Base-by-base conservation (phyloP, 2,797 vertebrate species). In the Bovichtus variegatus region DNA sequence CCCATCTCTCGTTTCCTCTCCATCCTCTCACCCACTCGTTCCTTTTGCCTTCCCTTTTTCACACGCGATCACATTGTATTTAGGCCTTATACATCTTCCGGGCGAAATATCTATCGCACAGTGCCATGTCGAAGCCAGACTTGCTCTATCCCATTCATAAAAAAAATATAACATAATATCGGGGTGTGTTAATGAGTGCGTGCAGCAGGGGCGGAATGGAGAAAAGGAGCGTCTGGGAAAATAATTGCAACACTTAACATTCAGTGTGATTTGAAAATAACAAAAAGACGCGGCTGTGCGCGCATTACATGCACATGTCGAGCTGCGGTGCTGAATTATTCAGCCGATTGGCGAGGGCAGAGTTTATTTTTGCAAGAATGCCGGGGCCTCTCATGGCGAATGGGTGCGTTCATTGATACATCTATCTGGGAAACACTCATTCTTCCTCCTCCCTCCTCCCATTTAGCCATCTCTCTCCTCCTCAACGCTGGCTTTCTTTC, bases 81-180 rank as follows among this genome's bases (percentile, higher is more conserved):
- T 67, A 70, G 82, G 85, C 87, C 87, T 53, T 7, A 38, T 62
- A 50, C 9, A 23, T 50, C 60, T 46, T 59, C 78, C 63, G 82
- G 68, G 68, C 3, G 51, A 84, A 69, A 83, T 44, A 31, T 47
- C 21, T 43, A 72, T 70, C 59, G 72, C 69, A 58, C 71, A 25
- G 81, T 21, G 85, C 84, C 75, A 51, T 81, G 87, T 89, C 87
- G 85, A 90, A 87, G 87, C 89, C 82, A 67, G 86, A 85, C 92
- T 86, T 59, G 81, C 93, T 93, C 82, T 78, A 72, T 93, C 94
- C 95, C 96, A 97, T 97, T 96, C 96, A 97, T 96, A 96, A 97
- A 97, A 95, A 93, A 46, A 46, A 87, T 64, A 84, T 57, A 88
- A 83, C 78, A 78, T 72, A 40, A 88, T 76, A 89, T 86, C 83